Evolutionary conservation across 2,113 vertebrate species (phyloP).

Genomic region (Peromyscus maniculatus): DNA sequence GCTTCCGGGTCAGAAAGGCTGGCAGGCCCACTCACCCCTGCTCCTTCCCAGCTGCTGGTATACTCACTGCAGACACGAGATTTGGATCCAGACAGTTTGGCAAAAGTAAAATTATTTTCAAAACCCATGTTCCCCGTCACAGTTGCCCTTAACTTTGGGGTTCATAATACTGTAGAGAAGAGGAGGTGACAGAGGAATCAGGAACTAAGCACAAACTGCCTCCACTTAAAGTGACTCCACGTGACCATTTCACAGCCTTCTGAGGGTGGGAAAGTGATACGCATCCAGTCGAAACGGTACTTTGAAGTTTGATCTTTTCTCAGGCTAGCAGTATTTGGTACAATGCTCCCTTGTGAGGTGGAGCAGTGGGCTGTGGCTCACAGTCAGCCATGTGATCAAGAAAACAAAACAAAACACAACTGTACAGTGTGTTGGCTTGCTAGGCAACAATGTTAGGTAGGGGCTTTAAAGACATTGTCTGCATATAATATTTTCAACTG

Average conservation of each 20-base stretch:
- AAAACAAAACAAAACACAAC: not conserved
- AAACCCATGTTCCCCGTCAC: slow-evolving; percentile 26
- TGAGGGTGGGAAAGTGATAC: not conserved
- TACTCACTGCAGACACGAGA: not conserved
- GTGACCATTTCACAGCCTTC: not conserved
- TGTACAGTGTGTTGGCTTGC: not conserved
- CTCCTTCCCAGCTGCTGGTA: not conserved
- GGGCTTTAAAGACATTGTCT: not conserved
- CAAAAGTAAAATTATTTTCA: slow-evolving; percentile 62
- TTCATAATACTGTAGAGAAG: not conserved
- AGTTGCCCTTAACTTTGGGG: not conserved
- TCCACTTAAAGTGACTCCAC: not conserved
- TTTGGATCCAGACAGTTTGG: not conserved
- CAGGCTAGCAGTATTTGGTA: not conserved
- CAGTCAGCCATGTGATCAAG: not conserved
- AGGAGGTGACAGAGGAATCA: not conserved
- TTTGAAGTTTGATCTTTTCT: not conserved
- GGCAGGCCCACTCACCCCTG: not conserved
- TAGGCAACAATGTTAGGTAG: not conserved
- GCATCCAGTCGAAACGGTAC: not conserved
- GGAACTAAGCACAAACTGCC: not conserved
- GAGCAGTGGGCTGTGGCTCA: not conserved
- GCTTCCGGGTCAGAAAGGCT: slow-evolving; percentile 40
- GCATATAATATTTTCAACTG: not conserved
- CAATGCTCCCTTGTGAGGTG: not conserved